Evolutionary conservation across 1,140 invertebrate genomes (phyloP).

Genomic region (Drosophila mayri): DNA sequence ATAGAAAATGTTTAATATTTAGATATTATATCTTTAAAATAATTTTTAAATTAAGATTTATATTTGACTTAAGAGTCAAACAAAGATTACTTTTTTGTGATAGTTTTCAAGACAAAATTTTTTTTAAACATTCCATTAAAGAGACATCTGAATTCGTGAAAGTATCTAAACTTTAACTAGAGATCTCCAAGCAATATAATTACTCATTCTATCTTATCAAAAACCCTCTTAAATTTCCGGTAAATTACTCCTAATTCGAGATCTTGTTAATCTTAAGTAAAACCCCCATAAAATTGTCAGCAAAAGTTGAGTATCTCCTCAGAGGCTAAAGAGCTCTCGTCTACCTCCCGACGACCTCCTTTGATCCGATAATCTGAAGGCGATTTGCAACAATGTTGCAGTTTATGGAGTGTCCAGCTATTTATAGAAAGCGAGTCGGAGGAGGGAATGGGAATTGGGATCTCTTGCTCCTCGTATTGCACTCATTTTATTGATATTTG

Average conservation of each 20-base stretch:
- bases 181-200: not conserved
- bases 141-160: not conserved
- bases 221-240: not conserved
- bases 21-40: too few species aligned
- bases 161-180: not conserved
- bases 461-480: conserved; percentile 32
- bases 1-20: too few species aligned
- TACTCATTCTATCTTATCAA: not conserved
- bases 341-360: conserved; percentile 19
- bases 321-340: not conserved
- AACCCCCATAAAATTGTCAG: conserved; percentile 10
- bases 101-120: not conserved
- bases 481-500: conserved; percentile 75
- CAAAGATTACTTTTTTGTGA: too few species aligned
- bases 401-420: conserved; percentile 43
- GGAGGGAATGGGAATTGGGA: conserved; percentile 17
- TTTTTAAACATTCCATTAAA: not conserved
- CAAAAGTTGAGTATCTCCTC: not conserved
- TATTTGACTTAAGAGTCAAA: too few species aligned
- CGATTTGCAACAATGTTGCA: conserved; percentile 70
- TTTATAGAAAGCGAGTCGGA: conserved; percentile 49
- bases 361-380: conserved; percentile 59
- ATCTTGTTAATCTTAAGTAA: conserved; percentile 1
- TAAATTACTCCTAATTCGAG: not conserved
- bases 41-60: too few species aligned